Percentiles rank a stretch among this genome's conserved stretches.
Conservation (phyloP, 2,113 vertebrate genomes). For the Oncorhynchus mykiss region DNA sequence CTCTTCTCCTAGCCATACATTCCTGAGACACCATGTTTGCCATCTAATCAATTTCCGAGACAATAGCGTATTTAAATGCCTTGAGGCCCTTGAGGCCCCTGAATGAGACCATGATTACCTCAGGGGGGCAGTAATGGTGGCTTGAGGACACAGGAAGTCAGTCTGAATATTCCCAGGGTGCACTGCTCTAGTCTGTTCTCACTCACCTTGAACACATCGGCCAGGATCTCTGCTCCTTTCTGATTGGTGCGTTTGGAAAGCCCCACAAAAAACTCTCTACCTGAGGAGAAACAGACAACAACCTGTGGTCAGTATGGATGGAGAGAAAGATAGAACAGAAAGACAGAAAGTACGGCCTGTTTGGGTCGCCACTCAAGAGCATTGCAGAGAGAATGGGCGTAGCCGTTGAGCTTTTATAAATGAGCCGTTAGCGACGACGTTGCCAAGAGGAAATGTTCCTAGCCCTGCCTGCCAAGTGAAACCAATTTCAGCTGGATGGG, state of each 20-base stretch:
- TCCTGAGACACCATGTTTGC: background rate
- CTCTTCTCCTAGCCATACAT: background rate
- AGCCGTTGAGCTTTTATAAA: constrained; percentile 55
- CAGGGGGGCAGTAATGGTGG: background rate
- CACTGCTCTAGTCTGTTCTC: constrained; percentile 3
- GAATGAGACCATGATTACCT: constrained; percentile 32
- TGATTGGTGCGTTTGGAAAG: constrained; percentile 97
- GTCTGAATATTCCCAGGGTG: no score
- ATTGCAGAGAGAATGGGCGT: constrained; percentile 42
- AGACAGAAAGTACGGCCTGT: constrained; percentile 14
- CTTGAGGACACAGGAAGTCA: no score
- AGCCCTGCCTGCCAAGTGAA: constrained; percentile 67
- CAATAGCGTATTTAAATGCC: constrained; percentile 35
- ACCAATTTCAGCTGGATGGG: constrained; percentile 64
- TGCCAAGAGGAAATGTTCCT: constrained; percentile 69
- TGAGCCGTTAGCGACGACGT: constrained; percentile 45
- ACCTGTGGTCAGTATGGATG: constrained; percentile 19
- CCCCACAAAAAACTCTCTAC: constrained; percentile 96
- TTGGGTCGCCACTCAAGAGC: constrained; percentile 3
- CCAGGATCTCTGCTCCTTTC: constrained; percentile 95
- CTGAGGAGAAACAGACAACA: constrained; percentile 62
- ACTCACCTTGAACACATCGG: constrained; percentile 94
- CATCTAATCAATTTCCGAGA: background rate
- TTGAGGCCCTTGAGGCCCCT: constrained; percentile 6
- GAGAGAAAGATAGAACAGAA: background rate